phyloP scores from a whole-genome alignment of 2,888 invertebrate genomes.

The Melieria picta region DNA sequence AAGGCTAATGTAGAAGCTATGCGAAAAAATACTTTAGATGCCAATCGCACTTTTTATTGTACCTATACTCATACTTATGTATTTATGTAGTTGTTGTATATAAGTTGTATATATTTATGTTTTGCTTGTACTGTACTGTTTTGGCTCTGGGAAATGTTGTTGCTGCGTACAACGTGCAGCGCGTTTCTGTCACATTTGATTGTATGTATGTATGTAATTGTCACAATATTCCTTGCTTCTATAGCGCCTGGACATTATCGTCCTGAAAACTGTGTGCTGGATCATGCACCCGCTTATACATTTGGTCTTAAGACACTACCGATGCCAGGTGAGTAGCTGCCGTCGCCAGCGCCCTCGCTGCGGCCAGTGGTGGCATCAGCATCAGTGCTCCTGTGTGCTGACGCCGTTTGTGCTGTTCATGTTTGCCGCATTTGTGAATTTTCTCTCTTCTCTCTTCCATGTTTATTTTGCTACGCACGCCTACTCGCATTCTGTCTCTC shows the following conservation, averaged over 20 bases:
- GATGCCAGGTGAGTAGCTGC: constrained; percentile 56
- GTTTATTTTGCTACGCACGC: constrained; percentile 11
- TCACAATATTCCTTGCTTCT: constrained; percentile 23
- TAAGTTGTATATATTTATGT: neutral
- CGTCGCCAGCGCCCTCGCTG: constrained; percentile 3
- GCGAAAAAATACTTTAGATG: neutral
- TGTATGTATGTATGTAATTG: constrained; percentile 7
- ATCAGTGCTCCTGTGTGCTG: constrained; percentile 41
- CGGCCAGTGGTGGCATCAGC: constrained; percentile 27
- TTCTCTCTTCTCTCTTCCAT: constrained; percentile 17
- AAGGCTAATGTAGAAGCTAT: too few species aligned
- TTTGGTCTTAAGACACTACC: constrained; percentile 69
- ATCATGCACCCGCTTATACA: constrained; percentile 68
- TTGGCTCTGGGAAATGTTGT: neutral
- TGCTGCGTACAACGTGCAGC: neutral
- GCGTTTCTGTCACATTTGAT: neutral
- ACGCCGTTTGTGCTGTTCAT: constrained; percentile 31
- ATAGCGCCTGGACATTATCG: constrained; percentile 72
- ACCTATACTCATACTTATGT: neutral
- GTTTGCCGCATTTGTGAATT: constrained; percentile 3
- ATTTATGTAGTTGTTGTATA: neutral
- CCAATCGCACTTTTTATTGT: neutral
- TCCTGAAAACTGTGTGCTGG: constrained; percentile 68
- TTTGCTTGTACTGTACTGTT: neutral
- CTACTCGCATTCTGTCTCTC: neutral